Evolutionary conservation across 2,888 invertebrate species (phyloP).

Genomic region (Spilarctia lutea): DNA sequence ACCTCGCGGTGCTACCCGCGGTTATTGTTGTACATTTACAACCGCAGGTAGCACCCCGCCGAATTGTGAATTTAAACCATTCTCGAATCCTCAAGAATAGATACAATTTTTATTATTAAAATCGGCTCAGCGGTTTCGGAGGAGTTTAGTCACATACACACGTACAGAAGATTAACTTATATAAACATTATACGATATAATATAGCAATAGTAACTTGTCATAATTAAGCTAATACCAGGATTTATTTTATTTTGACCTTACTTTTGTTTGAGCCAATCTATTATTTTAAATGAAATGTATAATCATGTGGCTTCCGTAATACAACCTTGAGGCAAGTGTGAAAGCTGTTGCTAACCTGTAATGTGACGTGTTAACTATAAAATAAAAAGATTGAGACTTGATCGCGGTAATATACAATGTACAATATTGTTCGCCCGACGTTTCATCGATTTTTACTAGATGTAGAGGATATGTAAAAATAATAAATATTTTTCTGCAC

Average conservation of each 20-base stretch:
- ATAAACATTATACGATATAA: neutral
- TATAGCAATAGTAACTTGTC: neutral
- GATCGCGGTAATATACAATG: neutral
- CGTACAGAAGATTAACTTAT: no score
- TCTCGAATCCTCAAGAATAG: no score
- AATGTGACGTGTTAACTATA: neutral
- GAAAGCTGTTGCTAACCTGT: neutral
- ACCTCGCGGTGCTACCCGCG: no score
- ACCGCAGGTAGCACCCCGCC: no score
- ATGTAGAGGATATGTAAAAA: neutral
- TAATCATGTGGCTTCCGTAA: slow-evolving; percentile 1
- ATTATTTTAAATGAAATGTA: neutral
- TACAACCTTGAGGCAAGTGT: neutral
- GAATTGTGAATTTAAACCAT: no score
- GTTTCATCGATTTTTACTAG: neutral
- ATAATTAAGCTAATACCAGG: neutral
- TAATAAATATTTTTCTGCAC: neutral
- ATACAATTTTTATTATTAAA: no score
- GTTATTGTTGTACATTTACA: no score
- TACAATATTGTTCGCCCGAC: neutral
- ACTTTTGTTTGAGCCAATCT: neutral
- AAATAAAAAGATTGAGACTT: neutral
- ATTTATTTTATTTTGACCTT: slow-evolving; percentile 2
- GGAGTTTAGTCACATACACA: no score
- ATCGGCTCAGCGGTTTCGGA: no score